Evolutionary conservation across 2,113 vertebrate genomes (phyloP).

Genomic region (Romanogobio albipinnatus): DNA sequence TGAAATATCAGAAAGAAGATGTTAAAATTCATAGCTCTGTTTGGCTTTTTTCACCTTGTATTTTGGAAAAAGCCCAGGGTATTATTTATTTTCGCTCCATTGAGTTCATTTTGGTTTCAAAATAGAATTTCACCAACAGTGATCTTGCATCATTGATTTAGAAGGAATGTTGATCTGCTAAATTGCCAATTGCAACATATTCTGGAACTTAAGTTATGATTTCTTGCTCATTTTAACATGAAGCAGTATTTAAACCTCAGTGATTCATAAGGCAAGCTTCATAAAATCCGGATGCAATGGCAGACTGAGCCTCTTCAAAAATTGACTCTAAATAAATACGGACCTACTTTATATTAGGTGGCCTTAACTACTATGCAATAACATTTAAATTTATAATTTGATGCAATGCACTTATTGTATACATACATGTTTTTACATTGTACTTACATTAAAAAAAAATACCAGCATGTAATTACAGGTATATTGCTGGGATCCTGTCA

Average conservation of each 20-base stretch:
- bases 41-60: constrained; percentile 61
- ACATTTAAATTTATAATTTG: too few species aligned
- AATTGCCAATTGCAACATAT: neutral
- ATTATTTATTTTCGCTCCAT: constrained; percentile 65
- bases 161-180: neutral
- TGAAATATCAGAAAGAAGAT: constrained; percentile 68
- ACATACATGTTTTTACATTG: too few species aligned
- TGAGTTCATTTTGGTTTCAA: constrained; percentile 65
- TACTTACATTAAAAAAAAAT: too few species aligned
- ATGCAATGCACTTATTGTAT: too few species aligned
- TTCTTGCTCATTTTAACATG: neutral
- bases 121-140: constrained; percentile 10
- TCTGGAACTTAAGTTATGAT: neutral
- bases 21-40: constrained; percentile 67
- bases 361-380: too few species aligned
- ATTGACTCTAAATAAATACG: neutral
- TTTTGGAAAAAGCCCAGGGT: constrained; percentile 57
- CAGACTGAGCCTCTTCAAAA: neutral
- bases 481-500: too few species aligned
- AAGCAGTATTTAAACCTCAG: neutral
- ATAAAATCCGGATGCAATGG: neutral
- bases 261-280: neutral
- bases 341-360: too few species aligned
- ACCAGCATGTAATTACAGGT: too few species aligned
- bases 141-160: neutral